Evolutionary conservation across 2,113 vertebrate species (phyloP), one percentile per base, ranked within the genome.

Genomic region (Acrocephalus kingi): DNA sequence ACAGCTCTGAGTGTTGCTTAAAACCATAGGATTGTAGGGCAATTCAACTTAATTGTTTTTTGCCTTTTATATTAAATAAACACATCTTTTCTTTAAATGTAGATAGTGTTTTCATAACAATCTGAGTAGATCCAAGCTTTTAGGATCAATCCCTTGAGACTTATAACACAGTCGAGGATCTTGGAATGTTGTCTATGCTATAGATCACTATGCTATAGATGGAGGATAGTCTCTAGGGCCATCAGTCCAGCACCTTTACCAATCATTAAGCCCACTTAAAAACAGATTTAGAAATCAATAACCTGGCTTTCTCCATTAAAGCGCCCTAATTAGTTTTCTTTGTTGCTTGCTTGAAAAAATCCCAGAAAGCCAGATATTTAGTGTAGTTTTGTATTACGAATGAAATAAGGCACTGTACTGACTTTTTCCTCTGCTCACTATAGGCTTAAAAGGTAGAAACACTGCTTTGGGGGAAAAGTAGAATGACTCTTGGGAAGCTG

Each of bases 241-340:
- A 59, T 89, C 63, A 68, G 77, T 94, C 59, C 80, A 87, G 71
- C 88, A 95, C 80, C 67, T 97, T 81, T 87, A 84, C 75, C 58
- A 78, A 54, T 82, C 80, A 58, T 61, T 96, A 77, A 87, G 49
- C 48, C 96, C 45, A 63, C 69, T 95, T 95, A 45, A 91, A 90
- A 91, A 90, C 41, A 84, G 89, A 69, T 87, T 10, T 73, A 66
- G 95, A 96, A 91, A 96, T 96, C 91, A 91, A 69, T 96, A 95
- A 54, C 31, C 9, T 78, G 13, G 10, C 16, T 5, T 69, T 64
- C 89, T 90, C 67, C 49, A 66, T 83, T 95, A 83, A 90, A 94
- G 45, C 37, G 62, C 67, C 68, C 7, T 58, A 61, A 62, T n/a
- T 45, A 76, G 24, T 39, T 84, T 72, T 52, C 33, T 93, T 92